These are phyloP conservation scores for Anguilla marmorata DNA, from an alignment of 2,797 vertebrate genomes.

Conservation along the genomic window DNA sequence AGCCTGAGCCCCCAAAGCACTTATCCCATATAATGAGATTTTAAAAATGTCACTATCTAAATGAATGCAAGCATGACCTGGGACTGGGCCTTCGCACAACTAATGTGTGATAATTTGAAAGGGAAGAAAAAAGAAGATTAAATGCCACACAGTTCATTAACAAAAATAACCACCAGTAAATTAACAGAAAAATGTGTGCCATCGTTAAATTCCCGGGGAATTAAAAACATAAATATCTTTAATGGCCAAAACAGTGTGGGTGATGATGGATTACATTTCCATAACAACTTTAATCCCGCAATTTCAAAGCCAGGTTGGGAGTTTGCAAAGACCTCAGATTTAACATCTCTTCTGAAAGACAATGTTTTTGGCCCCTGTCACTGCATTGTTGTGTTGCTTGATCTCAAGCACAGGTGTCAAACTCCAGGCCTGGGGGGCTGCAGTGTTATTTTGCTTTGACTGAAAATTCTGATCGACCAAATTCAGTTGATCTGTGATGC, in stretches of 20 bases:
- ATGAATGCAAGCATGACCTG: conserved; percentile 1
- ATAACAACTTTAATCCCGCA: background rate
- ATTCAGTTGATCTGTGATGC: too few species aligned
- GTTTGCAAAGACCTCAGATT: background rate
- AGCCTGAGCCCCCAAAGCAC: background rate
- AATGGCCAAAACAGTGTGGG: background rate
- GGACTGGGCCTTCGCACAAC: conserved; percentile 7
- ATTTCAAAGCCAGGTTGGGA: background rate
- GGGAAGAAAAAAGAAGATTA: conserved; percentile 20
- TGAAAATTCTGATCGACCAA: too few species aligned
- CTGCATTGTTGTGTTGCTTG: background rate
- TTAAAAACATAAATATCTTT: background rate
- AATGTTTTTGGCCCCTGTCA: background rate
- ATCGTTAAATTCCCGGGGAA: conserved; percentile 1
- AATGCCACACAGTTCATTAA: conserved; percentile 27
- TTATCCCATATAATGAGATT: conserved; percentile 25
- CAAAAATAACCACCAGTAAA: conserved; percentile 20
- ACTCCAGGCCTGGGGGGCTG: too few species aligned
- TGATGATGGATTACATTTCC: background rate
- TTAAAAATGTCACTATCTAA: conserved; percentile 15
- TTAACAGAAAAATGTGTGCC: background rate
- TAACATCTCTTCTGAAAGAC: background rate
- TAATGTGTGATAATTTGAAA: conserved; percentile 11
- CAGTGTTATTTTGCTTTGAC: too few species aligned
- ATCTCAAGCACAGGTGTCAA: background rate